Base-by-base conservation (phyloP, 1,140 invertebrate genomes). In the Drosophila sturtevanti region DNA sequence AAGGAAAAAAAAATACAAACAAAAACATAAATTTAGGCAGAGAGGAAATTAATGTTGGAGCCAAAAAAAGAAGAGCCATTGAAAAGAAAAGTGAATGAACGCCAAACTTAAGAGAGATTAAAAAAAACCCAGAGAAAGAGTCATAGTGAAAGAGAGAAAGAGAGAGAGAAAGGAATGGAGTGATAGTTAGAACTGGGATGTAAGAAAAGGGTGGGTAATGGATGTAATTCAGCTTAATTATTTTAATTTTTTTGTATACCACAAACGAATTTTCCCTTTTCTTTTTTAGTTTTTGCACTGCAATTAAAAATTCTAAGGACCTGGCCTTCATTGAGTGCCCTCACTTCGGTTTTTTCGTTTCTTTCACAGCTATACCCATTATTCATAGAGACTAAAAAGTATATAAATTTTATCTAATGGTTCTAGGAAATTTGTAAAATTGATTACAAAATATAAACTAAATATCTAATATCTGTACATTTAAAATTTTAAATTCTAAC, bases 201-300 rank as follows among this genome's bases (percentile, higher is more conserved):
- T n/a, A n/a, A n/a, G 16, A 9, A 48, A 48, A 18, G 16, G 10
- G 0, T 21, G 10, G 9, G 10, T 48, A 64, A 38, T 63, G 34
- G 58, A 64, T 41, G 81, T 85, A 86, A 75, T 82, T 87, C 87
- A 73, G 75, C 84, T 86, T 89, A 86, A 86, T 86, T 86, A 86
- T 86, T 86, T 86, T 82, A 87, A 86, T 86, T 86, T 86, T 78
- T 81, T 78, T 63, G 75, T 86, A 71, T 81, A 68, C 81, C 78
- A 78, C 72, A 65, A 62, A 86, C 77, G 68, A 16, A 4, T 63
- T 66, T 76, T 27, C 37, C 27, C 41, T 31, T 14, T 60, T 38
- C 24, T 41, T 41, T 18, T 41, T 12, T 14, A 21, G 12, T 41
- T 55, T 54, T 63, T 55, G 73, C 70, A 77, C 67, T 78, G 81